Evolutionary conservation across 2,113 vertebrate genomes (phyloP).

Genomic region (Litocranius walleri): DNA sequence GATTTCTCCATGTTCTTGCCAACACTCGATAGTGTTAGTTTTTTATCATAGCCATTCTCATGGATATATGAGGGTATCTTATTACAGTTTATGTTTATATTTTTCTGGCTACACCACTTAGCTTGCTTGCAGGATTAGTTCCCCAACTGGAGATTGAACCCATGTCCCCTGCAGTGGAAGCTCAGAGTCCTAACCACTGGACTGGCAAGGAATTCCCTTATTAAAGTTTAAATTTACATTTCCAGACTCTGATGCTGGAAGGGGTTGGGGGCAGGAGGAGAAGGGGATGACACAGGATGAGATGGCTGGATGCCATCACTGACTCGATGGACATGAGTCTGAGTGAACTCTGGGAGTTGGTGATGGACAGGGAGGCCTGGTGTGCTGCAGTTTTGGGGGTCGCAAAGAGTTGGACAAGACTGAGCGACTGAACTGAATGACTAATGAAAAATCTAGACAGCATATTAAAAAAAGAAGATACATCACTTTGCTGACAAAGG

Average conservation of each 20-base stretch:
- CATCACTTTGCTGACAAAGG: neutral
- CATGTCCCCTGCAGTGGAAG: neutral
- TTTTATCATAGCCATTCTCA: neutral
- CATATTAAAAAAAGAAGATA: neutral
- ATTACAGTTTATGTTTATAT: neutral
- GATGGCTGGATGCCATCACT: no score
- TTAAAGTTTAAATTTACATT: neutral
- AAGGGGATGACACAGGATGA: no score
- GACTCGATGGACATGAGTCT: no score
- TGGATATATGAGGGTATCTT: neutral
- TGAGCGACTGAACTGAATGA: neutral
- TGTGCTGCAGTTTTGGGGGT: no score
- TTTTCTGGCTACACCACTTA: neutral
- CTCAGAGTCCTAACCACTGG: neutral
- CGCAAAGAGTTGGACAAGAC: no score
- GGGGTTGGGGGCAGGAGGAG: no score
- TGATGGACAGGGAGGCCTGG: no score
- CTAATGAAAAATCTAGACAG: neutral
- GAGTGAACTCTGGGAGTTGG: no score
- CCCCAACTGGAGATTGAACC: neutral
- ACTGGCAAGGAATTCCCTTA: neutral
- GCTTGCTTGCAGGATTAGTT: neutral
- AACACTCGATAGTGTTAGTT: neutral
- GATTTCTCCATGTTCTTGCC: neutral
- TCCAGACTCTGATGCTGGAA: neutral